Base-by-base conservation (phyloP, 2,113 vertebrate genomes). In the Larimichthys polyactis region DNA sequence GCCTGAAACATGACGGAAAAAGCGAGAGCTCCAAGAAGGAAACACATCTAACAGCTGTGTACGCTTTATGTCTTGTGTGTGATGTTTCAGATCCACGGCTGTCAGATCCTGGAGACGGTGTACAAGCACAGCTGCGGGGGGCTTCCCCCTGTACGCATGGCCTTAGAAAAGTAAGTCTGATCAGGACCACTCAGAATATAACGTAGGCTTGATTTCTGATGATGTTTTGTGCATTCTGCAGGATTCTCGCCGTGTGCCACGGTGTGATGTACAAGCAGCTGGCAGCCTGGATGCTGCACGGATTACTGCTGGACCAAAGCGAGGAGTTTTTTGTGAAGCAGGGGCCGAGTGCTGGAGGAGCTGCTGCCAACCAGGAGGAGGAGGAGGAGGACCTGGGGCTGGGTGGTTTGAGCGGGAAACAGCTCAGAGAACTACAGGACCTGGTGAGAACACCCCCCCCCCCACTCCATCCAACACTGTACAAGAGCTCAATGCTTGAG, bases 201-300 rank as follows among this genome's bases (percentile, higher is more conserved):
- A 27, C 27, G 27, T 27, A 27, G 27, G 27, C 27, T 27, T 27
- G 27, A 27, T 27, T 27, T 27, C 27, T 27, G 27, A 27, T 27
- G 27, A 27, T 27, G 27, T 27, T 27, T 27, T 27, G 27, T 27
- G 27, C 27, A 27, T 27, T 27, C 27, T 27, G 54, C 91, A 99
- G 98, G 95, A 97, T 99, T 84, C 94, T 99, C 32, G 97, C 97
- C 0, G 97, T 98, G 75, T 99, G 98, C 82, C 98, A 99, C 0
- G 98, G 97, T 9, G 98, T 99, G 81, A 97, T 99, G 97, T 99
- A 99, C 87, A 99, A 99, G 81, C 98, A 99, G 94, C 96, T 99
- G 3, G 99, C 98, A 1, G 98, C 98, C 29, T 99, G 98, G 98
- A 99, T 99, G 98, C 92, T 99, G 52, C 98, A 99, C 0, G 98